phyloP scores from a whole-genome alignment of 2,113 vertebrate species.

The Lycaon pictus region DNA sequence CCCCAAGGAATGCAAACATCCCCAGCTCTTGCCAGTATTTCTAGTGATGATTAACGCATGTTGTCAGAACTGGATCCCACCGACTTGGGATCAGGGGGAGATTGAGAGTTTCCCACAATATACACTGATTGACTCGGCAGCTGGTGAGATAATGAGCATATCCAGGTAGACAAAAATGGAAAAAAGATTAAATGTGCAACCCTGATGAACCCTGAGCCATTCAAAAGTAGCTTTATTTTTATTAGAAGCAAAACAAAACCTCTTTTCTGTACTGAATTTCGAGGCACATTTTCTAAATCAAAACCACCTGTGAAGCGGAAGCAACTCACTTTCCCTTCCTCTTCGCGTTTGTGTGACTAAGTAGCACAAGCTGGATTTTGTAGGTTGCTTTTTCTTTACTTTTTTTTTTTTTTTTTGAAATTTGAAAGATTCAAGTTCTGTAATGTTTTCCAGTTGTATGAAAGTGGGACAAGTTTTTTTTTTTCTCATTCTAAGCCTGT shows the following conservation, averaged over 20 bases:
- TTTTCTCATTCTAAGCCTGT: not conserved
- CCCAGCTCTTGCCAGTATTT: conserved; percentile 53
- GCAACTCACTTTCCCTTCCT: not conserved
- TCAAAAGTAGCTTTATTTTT: conserved; percentile 1
- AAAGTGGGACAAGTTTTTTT: conserved; percentile 37
- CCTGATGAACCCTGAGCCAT: not conserved
- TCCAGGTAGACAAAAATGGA: not conserved
- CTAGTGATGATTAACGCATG: conserved; percentile 62
- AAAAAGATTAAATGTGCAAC: not conserved
- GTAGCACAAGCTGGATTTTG: not conserved
- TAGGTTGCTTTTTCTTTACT: not conserved
- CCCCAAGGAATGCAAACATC: conserved; percentile 63
- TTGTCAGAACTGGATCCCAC: conserved; percentile 46
- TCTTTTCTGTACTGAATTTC: not conserved
- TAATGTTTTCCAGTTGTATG: conserved; percentile 63
- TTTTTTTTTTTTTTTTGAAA: not conserved
- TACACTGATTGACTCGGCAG: not conserved
- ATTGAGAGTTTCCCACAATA: conserved; percentile 31
- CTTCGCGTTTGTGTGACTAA: not conserved
- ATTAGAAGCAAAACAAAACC: not conserved
- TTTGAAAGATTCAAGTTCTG: conserved; percentile 44
- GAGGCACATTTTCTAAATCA: conserved; percentile 33
- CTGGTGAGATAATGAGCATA: not conserved
- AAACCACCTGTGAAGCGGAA: not conserved
- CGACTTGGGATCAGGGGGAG: not conserved